Evolutionary conservation across 2,113 vertebrate species (phyloP), one percentile per base, ranked within the genome.

Genomic region (Sialia sialis): DNA sequence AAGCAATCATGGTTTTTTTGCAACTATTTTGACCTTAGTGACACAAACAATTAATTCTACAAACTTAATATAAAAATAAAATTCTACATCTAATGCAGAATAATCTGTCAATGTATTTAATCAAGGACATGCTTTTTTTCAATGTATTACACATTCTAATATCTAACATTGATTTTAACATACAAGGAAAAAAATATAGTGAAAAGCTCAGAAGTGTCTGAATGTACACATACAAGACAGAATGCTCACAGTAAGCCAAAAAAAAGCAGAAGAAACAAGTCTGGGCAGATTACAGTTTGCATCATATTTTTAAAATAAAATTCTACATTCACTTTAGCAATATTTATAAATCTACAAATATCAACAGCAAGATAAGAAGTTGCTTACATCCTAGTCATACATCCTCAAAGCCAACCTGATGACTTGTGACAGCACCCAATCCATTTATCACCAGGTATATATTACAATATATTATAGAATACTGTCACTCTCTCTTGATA

Each of bases 21-120:
- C 97, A 98, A 98, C 97, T 97, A 97, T 98, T 97, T 95, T 97
- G 98, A 98, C 98, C 98, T 98, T 94, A 93, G 88, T 97, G 97
- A 98, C 98, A 98, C 95, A 97, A 97, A 95, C 96, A 98, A 98
- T 98, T 98, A 98, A 98, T 98, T 97, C 96, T 95, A 97, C 96
- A 97, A 98, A 98, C 97, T 97, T 98, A 98, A 98, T 98, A 98
- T 97, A 96, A 98, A 98, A 98, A 98, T 98, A 98, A 98, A 98
- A 98, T 98, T 98, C 97, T 97, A 98, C 97, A 97, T 97, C 97
- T 98, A 98, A 98, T 97, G 96, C 97, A 98, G 97, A 97, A 97
- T 97, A 97, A 98, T 98, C 97, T 97, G 70, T 97, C 96, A 91
- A 96, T 91, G 91, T 94, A 95, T 97, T 98, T 97, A 97, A 98